Conservation (phyloP, 1,140 invertebrate genomes). For the Cylas formicarius region DNA sequence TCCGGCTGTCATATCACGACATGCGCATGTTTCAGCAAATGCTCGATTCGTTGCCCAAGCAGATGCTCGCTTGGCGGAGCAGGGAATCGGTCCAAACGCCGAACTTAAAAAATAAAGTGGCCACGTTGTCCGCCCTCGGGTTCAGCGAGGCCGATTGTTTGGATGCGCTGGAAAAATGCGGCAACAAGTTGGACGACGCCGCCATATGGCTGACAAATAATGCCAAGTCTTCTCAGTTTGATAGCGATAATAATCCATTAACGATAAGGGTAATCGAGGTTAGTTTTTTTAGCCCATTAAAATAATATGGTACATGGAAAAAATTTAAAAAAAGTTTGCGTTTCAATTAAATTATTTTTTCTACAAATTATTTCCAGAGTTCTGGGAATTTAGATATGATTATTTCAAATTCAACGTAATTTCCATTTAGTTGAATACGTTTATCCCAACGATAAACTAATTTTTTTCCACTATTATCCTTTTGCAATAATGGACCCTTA, state of each 20-base stretch:
- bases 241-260: conserved; percentile 14
- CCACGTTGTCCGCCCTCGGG: conserved; percentile 60
- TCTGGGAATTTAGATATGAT: too few species aligned
- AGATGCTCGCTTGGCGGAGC: conserved; percentile 55
- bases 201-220: conserved; percentile 76
- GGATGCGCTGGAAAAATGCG: conserved; percentile 57
- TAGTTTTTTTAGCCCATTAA: conserved; percentile 4
- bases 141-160: conserved; percentile 65
- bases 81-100: conserved; percentile 33
- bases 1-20: conserved; percentile 90
- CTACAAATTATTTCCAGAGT: too few species aligned
- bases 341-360: neutral
- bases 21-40: conserved; percentile 84
- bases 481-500: too few species aligned
- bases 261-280: conserved; percentile 33
- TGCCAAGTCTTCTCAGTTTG: conserved; percentile 40
- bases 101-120: conserved; percentile 35
- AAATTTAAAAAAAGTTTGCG: neutral
- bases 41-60: conserved; percentile 76
- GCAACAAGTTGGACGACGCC: conserved; percentile 70
- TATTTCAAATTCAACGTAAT: too few species aligned
- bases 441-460: too few species aligned
- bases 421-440: too few species aligned
- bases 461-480: too few species aligned
- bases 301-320: neutral